Conservation (phyloP, 2,888 invertebrate genomes). For the Girardia tigrina region DNA sequence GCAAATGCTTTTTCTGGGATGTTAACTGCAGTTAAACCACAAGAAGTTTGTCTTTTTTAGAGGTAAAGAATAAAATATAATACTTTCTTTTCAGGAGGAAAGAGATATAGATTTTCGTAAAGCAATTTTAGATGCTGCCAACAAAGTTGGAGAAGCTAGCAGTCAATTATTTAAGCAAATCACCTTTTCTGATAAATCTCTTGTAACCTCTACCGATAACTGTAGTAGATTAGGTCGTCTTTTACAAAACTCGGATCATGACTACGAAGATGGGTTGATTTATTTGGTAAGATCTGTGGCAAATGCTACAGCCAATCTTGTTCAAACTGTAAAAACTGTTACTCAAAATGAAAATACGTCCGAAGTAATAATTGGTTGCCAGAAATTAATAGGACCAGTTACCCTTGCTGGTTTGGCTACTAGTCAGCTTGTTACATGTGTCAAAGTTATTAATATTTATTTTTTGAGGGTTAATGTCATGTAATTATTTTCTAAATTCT, state of each 20-base stretch:
- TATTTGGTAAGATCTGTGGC: slow-evolving; percentile 59
- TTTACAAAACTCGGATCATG: not conserved
- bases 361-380: slow-evolving; percentile 69
- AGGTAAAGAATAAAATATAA: too few species aligned
- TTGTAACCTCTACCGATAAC: not conserved
- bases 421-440: slow-evolving; percentile 88
- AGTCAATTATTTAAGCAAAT: slow-evolving; percentile 62
- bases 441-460: slow-evolving; percentile 62
- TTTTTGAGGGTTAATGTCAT: not conserved
- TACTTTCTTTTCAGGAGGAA: not conserved
- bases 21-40: slow-evolving; percentile 12
- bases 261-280: not conserved
- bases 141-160: slow-evolving; percentile 86
- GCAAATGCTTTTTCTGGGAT: not conserved
- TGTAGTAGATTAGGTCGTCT: not conserved
- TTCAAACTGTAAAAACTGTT: not conserved
- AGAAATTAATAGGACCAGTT: slow-evolving; percentile 55
- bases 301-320: slow-evolving; percentile 80
- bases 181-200: not conserved
- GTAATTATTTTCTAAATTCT: not conserved
- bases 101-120: slow-evolving; percentile 62
- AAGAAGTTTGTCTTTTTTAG: not conserved
- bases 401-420: slow-evolving; percentile 92
- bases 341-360: slow-evolving; percentile 63
- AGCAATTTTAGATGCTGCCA: slow-evolving; percentile 80